phyloP scores from a whole-genome alignment of 1,140 invertebrate species.

The Plectus sambesii region DNA sequence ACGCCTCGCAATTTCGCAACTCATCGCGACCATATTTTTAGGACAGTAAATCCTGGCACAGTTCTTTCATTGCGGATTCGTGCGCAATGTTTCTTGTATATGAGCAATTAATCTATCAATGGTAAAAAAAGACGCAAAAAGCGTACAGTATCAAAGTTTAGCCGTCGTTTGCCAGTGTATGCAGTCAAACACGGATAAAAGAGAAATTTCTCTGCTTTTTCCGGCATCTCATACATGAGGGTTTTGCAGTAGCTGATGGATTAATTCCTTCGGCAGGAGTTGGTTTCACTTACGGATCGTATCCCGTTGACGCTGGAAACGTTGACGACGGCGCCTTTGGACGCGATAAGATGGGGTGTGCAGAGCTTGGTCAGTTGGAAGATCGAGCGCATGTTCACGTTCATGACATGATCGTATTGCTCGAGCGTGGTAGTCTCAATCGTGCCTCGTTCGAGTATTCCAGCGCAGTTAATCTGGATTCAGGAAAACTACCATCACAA shows the following conservation, averaged over 20 bases:
- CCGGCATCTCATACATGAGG: no score
- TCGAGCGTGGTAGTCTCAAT: constrained; percentile 70
- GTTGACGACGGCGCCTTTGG: constrained; percentile 75
- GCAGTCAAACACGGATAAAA: no score
- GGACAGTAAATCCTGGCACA: no score
- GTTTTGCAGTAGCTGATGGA: no score
- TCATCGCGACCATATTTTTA: no score
- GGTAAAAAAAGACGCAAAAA: constrained; percentile 2
- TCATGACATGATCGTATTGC: constrained; percentile 71
- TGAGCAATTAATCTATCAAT: constrained; percentile 14
- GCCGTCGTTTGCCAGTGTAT: background rate
- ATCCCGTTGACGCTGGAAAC: constrained; percentile 77
- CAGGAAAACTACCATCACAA: constrained; percentile 12
- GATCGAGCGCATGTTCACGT: constrained; percentile 66
- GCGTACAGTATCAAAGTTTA: background rate
- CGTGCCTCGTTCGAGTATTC: constrained; percentile 63
- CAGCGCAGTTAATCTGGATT: constrained; percentile 66
- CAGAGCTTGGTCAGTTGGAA: constrained; percentile 72
- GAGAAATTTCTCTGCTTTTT: no score
- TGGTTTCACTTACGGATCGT: constrained; percentile 55
- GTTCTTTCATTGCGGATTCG: no score
- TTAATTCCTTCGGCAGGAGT: no score
- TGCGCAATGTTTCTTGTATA: no score
- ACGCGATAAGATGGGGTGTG: constrained; percentile 66
- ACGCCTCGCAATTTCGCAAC: constrained; percentile 12